Evolutionary conservation across 2,888 invertebrate genomes (phyloP).

Genomic region (Chloroclystis v-ata): DNA sequence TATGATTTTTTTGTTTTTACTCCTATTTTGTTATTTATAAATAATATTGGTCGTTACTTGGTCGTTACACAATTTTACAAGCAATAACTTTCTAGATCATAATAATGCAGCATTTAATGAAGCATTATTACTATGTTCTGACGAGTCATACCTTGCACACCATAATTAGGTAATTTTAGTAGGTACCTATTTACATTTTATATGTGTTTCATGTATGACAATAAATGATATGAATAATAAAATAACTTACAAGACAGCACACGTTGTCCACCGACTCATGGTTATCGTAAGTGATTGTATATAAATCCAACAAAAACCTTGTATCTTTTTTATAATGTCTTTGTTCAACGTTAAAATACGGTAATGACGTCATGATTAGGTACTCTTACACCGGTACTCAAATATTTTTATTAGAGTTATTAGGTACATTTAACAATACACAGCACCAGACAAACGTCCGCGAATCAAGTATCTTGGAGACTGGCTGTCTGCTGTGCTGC

Average conservation of each 20-base stretch:
- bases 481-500: constrained; percentile 48
- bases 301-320: constrained; percentile 88
- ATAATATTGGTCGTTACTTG: no score
- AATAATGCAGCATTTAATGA: no score
- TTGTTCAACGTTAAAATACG: constrained; percentile 76
- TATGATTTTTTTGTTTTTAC: no score
- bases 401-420: background rate
- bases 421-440: constrained; percentile 27
- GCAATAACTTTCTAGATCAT: no score
- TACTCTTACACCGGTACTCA: background rate
- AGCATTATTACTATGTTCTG: no score
- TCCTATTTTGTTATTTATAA: no score
- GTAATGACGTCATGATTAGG: constrained; percentile 70
- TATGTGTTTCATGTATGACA: no score
- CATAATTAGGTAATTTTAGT: no score
- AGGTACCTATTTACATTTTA: no score
- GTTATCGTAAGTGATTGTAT: constrained; percentile 90
- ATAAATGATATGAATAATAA: no score
- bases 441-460: constrained; percentile 41
- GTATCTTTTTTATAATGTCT: constrained; percentile 93
- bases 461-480: constrained; percentile 36
- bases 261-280: constrained; percentile 86
- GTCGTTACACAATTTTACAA: no score
- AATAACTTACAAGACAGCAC: constrained; percentile 80
- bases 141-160: no score